Conservation (phyloP, 2,888 invertebrate genomes). For the Ditula angustiorana region DNA sequence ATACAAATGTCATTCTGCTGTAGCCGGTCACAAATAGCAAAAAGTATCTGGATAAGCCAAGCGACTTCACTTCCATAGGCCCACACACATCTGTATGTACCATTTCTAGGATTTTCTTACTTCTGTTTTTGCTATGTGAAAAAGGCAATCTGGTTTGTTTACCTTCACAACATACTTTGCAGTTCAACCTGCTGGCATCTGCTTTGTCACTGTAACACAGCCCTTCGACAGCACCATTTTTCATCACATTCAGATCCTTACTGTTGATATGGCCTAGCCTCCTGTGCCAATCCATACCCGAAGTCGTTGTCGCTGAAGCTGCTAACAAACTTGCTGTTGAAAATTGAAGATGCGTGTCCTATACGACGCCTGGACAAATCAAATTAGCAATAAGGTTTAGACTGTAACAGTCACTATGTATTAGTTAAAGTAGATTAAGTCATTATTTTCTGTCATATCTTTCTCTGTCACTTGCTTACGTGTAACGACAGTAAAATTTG, state of each 20-base stretch:
- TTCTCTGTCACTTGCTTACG: too few relatives aligned
- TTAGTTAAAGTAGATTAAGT: too few relatives aligned
- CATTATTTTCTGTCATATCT: too few relatives aligned
- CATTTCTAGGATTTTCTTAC: not conserved
- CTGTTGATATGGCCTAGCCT: slow-evolving; percentile 18
- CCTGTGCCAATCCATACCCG: slow-evolving; percentile 1
- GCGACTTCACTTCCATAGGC: slow-evolving; percentile 15
- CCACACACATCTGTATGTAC: slow-evolving; percentile 29
- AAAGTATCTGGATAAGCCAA: slow-evolving; percentile 24
- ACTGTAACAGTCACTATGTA: too few relatives aligned
- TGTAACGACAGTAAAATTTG: too few relatives aligned
- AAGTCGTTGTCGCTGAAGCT: not conserved
- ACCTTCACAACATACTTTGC: slow-evolving; percentile 28
- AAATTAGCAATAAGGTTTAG: too few relatives aligned
- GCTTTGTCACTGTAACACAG: not conserved
- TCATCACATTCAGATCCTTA: slow-evolving; percentile 5
- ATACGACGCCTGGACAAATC: too few relatives aligned
- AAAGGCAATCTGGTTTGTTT: slow-evolving; percentile 27
- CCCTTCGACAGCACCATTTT: slow-evolving; percentile 24
- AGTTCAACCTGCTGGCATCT: not conserved
- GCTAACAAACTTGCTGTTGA: not conserved
- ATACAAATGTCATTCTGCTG: slow-evolving; percentile 18
- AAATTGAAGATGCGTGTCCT: too few relatives aligned
- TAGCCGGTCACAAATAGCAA: slow-evolving; percentile 25
- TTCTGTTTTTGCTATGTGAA: not conserved